Evolutionary conservation across 2,113 vertebrate genomes (phyloP).

Genomic region (Synchiropus splendidus): DNA sequence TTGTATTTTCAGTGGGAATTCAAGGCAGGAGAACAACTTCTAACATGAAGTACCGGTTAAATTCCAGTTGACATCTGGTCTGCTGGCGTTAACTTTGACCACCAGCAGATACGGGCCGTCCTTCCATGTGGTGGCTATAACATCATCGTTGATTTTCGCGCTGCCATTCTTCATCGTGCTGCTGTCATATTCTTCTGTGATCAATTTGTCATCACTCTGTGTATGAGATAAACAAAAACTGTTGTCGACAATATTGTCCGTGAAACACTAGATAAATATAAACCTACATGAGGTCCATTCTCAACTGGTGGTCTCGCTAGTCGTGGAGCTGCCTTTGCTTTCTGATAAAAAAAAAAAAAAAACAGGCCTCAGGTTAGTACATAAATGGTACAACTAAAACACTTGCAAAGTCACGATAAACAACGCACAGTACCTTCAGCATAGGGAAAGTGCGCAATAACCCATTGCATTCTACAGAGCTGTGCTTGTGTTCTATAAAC

Average conservation of each 20-base stretch:
- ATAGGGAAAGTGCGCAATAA: slow-evolving; percentile 55
- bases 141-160: slow-evolving; percentile 32
- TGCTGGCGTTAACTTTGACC: slow-evolving; percentile 60
- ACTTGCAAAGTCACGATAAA: not conserved
- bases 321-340: slow-evolving; percentile 55
- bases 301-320: slow-evolving; percentile 5
- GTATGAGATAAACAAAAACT: slow-evolving; percentile 2
- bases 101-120: slow-evolving; percentile 79
- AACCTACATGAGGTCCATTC: not conserved
- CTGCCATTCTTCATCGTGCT: slow-evolving; percentile 17
- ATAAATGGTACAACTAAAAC: not conserved
- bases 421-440: slow-evolving; percentile 65
- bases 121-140: slow-evolving; percentile 74
- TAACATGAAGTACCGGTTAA: slow-evolving; percentile 63
- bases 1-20: not conserved
- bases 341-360: slow-evolving; percentile 64
- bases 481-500: slow-evolving; percentile 64
- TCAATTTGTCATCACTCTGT: slow-evolving; percentile 39
- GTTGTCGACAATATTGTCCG: too few species aligned
- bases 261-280: too few species aligned
- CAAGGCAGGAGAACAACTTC: not conserved
- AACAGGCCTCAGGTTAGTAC: slow-evolving; percentile 1
- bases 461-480: slow-evolving; percentile 53
- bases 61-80: slow-evolving; percentile 66
- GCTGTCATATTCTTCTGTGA: slow-evolving; percentile 41